Conservation (phyloP, 2,113 vertebrate genomes). For the Pogonocichla stellata region DNA sequence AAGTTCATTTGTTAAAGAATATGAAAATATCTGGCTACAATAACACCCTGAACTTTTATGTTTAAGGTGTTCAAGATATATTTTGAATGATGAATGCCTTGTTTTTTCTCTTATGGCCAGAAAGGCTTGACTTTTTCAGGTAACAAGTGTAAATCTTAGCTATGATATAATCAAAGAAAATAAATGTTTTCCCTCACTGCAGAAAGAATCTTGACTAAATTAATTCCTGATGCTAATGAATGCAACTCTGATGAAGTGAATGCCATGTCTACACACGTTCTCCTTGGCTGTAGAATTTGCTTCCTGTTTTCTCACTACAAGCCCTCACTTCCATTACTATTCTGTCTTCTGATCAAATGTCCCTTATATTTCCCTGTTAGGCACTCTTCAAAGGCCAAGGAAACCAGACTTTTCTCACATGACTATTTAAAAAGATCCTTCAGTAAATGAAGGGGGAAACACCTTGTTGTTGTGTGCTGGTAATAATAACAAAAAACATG, state of each 20-base stretch:
- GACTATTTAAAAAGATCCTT: neutral
- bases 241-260: neutral
- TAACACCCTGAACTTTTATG: neutral
- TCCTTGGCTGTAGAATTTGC: neutral
- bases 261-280: neutral
- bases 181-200: neutral
- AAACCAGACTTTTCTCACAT: neutral
- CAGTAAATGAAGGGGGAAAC: neutral
- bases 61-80: neutral
- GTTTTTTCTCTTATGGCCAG: neutral
- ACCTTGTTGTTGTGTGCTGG: neutral
- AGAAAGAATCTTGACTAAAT: neutral
- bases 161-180: neutral
- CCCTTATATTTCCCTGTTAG: neutral
- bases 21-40: neutral
- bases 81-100: neutral
- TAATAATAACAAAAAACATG: neutral
- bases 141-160: neutral
- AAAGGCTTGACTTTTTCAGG: neutral
- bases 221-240: slow-evolving; percentile 10
- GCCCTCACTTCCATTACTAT: neutral
- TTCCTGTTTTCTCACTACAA: neutral
- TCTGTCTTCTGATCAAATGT: neutral
- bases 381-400: neutral
- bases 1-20: neutral